A percentile compares a stretch with the other conserved stretches of the same genome.
These are phyloP conservation scores for Narcine bancroftii DNA, from an alignment of 2,113 vertebrate genomes.

Conservation along the genomic window DNA sequence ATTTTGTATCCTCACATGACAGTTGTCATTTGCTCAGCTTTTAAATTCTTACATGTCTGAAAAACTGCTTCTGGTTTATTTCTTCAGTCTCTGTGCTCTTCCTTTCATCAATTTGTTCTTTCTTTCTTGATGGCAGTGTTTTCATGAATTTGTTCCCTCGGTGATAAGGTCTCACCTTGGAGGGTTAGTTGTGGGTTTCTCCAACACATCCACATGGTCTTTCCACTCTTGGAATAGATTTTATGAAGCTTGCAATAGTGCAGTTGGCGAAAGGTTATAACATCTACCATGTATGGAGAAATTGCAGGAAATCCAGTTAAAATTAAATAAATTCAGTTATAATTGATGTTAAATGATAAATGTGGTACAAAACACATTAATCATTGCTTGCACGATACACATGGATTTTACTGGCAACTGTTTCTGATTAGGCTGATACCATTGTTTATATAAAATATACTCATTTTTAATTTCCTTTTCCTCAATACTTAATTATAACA, in stretches of 20 bases:
- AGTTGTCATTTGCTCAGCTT: neutral
- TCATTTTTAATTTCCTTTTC: slow-evolving; percentile 29
- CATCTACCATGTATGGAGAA: neutral
- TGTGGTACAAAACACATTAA: slow-evolving; percentile 9
- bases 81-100: neutral
- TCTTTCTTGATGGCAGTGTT: neutral
- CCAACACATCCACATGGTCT: neutral
- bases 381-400: neutral
- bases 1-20: neutral
- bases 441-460: neutral
- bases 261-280: neutral
- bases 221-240: neutral
- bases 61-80: neutral
- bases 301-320: neutral
- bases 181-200: neutral
- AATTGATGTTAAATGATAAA: slow-evolving; percentile 9
- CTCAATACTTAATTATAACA: slow-evolving; percentile 1
- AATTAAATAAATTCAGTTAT: neutral
- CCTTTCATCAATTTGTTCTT: neutral
- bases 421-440: neutral
- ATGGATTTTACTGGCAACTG: neutral
- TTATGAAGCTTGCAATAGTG: neutral
- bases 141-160: neutral
- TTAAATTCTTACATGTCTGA: neutral
- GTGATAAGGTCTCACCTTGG: neutral